Conservation (phyloP, 2,888 invertebrate species). For the Conus canariensis region DNA sequence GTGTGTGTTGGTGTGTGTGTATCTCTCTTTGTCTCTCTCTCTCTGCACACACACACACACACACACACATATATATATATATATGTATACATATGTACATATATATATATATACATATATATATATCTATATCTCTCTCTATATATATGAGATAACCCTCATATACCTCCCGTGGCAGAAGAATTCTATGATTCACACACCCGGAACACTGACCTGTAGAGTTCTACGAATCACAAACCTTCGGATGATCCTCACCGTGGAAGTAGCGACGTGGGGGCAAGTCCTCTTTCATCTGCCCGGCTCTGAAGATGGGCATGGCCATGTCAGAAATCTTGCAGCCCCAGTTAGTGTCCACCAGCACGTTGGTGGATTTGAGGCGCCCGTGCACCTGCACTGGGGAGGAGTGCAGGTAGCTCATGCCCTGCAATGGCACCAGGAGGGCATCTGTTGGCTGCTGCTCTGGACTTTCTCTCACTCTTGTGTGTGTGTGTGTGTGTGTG, state of each 20-base stretch:
- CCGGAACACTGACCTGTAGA: not conserved
- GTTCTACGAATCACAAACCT: not conserved
- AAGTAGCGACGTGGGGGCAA: not conserved
- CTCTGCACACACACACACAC: no score
- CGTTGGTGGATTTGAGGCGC: conserved; percentile 90
- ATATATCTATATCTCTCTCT: no score
- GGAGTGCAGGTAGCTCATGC: conserved; percentile 68
- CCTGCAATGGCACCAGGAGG: conserved; percentile 52
- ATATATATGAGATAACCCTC: no score
- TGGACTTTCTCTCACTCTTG: not conserved
- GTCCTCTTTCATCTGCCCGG: conserved; percentile 56
- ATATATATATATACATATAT: no score
- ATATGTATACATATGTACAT: no score
- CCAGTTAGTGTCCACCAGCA: conserved; percentile 92
- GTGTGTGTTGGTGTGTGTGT: no score
- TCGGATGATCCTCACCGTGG: not conserved
- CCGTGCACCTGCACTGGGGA: conserved; percentile 83
- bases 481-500: not conserved
- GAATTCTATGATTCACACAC: not conserved
- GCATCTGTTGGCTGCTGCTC: no score
- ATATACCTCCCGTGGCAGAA: no score
- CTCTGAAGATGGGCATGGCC: conserved; percentile 78
- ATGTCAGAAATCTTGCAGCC: conserved; percentile 91
- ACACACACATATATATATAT: no score
- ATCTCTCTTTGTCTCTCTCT: no score